Base-by-base conservation (phyloP, 2,113 vertebrate genomes). In the Melanotaenia duboulayi region DNA sequence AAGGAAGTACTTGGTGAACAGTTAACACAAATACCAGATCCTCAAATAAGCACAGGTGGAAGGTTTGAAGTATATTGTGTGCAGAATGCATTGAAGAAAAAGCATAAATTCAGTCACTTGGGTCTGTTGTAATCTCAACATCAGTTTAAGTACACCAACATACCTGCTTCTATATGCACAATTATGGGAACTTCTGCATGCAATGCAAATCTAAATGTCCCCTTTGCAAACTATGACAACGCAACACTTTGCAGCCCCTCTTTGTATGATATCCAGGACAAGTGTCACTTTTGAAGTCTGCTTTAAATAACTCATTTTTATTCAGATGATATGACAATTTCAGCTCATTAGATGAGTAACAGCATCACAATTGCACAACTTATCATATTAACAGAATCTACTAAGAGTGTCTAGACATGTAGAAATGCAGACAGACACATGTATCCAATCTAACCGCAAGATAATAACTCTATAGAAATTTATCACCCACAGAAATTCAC, bases 1-100 rank as follows among this genome's bases (percentile, higher is more conserved):
- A n/a, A 35, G 32, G 32, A 24, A 28, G 60, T 37, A 72, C 59
- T 74, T 57, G 49, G 71, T 55, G 61, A 81, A 77, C 72, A 73
- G 75, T 75, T 61, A 55, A 71, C 80, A 72, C 75, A 70, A 52
- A 71, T 56, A 52, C 13, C 23, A 13, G 35, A 60, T 12, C n/a
- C 54, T 63, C n/a, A 35, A 35, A 67, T 17, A 46, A 57, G 48
- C 51, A 56, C 7, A 54, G 69, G 46, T 42, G 54, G 32, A 72
- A 28, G 14, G 28, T 77, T 77, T 55, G 37, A 66, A 81, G 28
- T 23, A 4, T 39, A 13, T 1, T 23, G n/a, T 32, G 25, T 61
- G 52, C 46, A 67, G 4, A 50, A 58, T 55, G 46, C 20, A 28
- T 50, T 17, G 44, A 61, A 19, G 32, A 76, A 51, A 72, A 46